Conservation (phyloP, 2,888 invertebrate genomes). For the Drosophila nr. perissopoda region DNA sequence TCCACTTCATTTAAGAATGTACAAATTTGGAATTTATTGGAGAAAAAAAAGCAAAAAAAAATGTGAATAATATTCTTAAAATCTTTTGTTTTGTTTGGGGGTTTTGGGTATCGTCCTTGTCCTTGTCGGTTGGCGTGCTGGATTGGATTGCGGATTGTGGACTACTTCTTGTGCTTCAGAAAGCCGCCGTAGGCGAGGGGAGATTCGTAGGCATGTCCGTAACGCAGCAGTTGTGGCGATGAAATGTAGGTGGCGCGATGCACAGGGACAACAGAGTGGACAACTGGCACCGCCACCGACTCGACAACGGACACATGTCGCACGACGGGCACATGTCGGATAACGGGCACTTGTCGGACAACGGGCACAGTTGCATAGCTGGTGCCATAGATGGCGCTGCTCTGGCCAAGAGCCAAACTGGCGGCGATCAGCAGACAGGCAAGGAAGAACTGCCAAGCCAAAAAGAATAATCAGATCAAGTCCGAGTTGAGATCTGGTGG, state of each 20-base stretch:
- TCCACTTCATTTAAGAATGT: constrained; percentile 16
- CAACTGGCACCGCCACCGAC: constrained; percentile 48
- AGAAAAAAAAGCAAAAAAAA: constrained; percentile 21
- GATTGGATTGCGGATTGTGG: not conserved
- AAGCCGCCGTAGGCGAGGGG: constrained; percentile 67
- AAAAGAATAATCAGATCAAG: not conserved
- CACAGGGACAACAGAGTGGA: constrained; percentile 46
- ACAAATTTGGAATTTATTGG: constrained; percentile 34
- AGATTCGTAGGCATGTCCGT: constrained; percentile 59
- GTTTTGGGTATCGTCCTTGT: not conserved
- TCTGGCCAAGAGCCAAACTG: constrained; percentile 67
- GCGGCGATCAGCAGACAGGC: constrained; percentile 61
- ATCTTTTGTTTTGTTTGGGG: not conserved
- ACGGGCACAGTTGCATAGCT: constrained; percentile 51
- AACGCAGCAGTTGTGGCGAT: constrained; percentile 39
- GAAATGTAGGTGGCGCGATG: constrained; percentile 47
- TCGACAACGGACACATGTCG: constrained; percentile 52
- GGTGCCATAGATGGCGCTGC: constrained; percentile 63
- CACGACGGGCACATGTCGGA: constrained; percentile 44
- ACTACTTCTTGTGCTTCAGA: constrained; percentile 58
- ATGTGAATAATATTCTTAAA: constrained; percentile 12
- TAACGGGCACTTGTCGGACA: constrained; percentile 46
- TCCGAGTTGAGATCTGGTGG: no score
- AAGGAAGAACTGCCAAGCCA: constrained; percentile 61
- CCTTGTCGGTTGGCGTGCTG: not conserved